Evolutionary conservation across 2,113 vertebrate species (phyloP).

Genomic region (Gila orcuttii): DNA sequence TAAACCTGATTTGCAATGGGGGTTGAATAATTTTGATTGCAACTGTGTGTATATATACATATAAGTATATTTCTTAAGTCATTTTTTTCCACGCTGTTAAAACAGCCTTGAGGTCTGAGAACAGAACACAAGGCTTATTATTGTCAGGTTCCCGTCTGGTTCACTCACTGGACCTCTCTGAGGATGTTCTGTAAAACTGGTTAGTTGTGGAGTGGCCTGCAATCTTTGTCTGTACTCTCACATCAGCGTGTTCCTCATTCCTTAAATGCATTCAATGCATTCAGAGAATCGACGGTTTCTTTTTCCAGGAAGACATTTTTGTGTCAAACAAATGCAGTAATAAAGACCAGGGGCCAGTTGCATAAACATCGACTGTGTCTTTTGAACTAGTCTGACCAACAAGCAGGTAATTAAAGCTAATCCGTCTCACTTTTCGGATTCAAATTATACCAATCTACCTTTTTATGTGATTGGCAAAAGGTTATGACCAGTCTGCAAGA

Average conservation of each 20-base stretch:
- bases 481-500: no score
- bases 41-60: background rate
- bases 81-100: background rate
- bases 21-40: no score
- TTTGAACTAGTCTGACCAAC: no score
- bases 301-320: slow-evolving; percentile 19
- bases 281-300: background rate
- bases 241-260: slow-evolving; percentile 17
- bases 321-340: background rate
- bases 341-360: background rate
- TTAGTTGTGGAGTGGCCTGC: background rate
- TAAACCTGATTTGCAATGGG: no score
- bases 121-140: background rate
- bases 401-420: no score
- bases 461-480: no score
- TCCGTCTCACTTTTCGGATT: no score
- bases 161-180: slow-evolving; percentile 31
- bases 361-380: no score
- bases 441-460: no score
- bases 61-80: background rate
- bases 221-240: background rate
- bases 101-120: background rate
- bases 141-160: background rate
- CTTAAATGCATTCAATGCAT: slow-evolving; percentile 19
- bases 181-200: slow-evolving; percentile 37